phyloP scores from a whole-genome alignment of 2,888 invertebrate species.

The Xestia sexstrigata region DNA sequence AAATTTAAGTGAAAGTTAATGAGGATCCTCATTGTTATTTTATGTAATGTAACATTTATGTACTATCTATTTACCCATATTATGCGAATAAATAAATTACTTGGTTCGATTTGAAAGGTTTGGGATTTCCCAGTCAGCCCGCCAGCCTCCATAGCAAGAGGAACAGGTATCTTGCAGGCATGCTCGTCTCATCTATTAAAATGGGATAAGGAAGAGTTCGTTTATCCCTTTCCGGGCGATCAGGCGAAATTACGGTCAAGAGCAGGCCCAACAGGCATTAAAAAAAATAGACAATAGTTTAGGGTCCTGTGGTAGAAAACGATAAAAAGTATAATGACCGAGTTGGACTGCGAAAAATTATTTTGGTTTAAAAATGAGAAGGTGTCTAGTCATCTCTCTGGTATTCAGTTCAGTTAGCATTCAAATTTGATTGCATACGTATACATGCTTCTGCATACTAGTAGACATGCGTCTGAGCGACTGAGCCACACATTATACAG shows the following conservation, averaged over 20 bases:
- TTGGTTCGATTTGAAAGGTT: background rate
- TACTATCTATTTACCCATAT: too few species aligned
- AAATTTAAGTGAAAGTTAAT: too few species aligned
- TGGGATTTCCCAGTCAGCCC: background rate
- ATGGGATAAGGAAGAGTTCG: background rate
- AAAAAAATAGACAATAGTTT: background rate
- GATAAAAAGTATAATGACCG: background rate
- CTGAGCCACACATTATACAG: background rate
- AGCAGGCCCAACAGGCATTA: background rate
- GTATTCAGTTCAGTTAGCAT: background rate
- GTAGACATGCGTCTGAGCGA: background rate
- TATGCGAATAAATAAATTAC: too few species aligned
- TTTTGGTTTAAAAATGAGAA: background rate
- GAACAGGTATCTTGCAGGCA: background rate
- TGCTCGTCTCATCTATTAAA: background rate
- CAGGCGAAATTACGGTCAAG: background rate
- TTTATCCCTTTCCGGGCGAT: background rate
- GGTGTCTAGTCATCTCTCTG: background rate
- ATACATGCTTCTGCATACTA: background rate
- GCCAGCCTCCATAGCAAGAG: background rate
- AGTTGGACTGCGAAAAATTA: background rate
- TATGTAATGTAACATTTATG: too few species aligned
- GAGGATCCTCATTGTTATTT: too few species aligned
- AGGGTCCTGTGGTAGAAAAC: background rate
- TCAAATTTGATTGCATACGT: constrained; percentile 4